Base-by-base conservation (phyloP, 1,140 invertebrate genomes). In the Ceratitis capitata region DNA sequence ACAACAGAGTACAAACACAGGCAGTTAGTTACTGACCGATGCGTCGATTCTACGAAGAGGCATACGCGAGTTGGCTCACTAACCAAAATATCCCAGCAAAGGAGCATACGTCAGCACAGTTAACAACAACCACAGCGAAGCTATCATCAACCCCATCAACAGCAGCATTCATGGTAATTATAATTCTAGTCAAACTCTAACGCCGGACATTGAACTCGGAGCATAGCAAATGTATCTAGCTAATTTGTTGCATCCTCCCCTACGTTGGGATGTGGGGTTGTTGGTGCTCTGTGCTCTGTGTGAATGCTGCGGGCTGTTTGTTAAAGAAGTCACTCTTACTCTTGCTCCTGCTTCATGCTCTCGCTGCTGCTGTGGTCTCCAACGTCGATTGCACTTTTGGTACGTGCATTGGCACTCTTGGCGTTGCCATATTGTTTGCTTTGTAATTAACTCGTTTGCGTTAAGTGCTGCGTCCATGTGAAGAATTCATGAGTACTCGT, bases 11-110 rank as follows among this genome's bases (percentile, higher is more conserved):
- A 69, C 84, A 58, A 26, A 45, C 35, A 19, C 61, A 53, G 51
- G 53, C 74, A 85, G 85, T 85, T 85, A 85, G 85, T 85, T 83
- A 45, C 78, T 64, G 78, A 58, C 51, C 53, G 82, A 64, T 19
- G 78, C 53, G 39, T 10, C 26, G 23, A 14, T 47, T 45, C n/a
- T 45, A 7, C 69, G 39, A 45, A 78, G 45, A 39, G 39, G 39
- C 6, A 26, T 45, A 45, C 69, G 26, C 39, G 39, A 78, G 4
- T 23, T n/a, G 69, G 4, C 19, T 45, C 35, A 78, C 45, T 78
- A 78, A 12, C 3, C 39, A 35, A 78, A 78, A 78, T 78, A 78
- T 78, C 19, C n/a, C 69, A 78, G 19, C 35, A 9, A 45, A 78
- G 69, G 23, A 45, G 23, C 35, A 19, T 14, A 23, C 69, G n/a